Conservation (phyloP, 2,888 invertebrate genomes). For the Cerastis leucographa region DNA sequence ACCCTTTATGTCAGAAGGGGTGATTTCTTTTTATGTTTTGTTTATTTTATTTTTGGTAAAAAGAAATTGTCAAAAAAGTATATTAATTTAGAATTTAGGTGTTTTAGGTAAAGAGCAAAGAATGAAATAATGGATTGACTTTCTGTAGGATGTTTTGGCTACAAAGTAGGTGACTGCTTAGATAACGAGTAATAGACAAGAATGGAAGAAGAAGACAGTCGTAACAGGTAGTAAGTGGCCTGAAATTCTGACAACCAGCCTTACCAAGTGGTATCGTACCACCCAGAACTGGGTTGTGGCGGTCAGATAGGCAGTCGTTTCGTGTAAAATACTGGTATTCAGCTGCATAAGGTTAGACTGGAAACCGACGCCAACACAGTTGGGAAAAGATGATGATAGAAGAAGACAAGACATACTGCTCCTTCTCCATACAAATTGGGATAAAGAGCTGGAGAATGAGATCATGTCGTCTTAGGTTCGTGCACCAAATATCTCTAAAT, state of each 20-base stretch:
- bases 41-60: background rate
- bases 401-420: no score
- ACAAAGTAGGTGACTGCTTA: background rate
- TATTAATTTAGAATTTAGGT: background rate
- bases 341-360: no score
- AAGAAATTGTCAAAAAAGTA: background rate
- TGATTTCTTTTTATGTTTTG: background rate
- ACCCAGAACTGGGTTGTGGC: no score
- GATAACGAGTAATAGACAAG: background rate
- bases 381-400: no score
- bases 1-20: no score
- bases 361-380: no score
- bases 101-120: background rate
- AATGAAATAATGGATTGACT: background rate
- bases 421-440: background rate
- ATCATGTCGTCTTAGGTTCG: background rate
- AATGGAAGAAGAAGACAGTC: no score
- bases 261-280: no score
- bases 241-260: no score
- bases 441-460: background rate
- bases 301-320: no score
- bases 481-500: background rate
- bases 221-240: no score
- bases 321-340: no score
- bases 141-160: background rate